A percentile compares a stretch with the other conserved stretches of the same genome.
phyloP scores from a whole-genome alignment of 2,888 invertebrate genomes.

The Taphrorychus bicolor region DNA sequence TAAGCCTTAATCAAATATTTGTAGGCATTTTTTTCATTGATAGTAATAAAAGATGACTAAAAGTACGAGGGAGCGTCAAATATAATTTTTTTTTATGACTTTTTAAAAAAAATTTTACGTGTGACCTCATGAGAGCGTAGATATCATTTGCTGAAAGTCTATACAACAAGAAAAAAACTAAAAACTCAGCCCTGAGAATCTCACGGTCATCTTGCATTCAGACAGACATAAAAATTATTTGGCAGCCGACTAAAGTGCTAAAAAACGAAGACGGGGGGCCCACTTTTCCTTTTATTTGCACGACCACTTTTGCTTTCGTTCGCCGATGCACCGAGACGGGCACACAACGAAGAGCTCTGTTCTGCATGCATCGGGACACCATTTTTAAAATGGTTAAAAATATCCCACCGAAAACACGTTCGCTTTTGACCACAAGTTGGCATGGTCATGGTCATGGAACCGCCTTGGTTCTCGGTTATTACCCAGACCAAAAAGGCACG shows the following conservation, averaged over 20 bases:
- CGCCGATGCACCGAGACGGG: constrained; percentile 19
- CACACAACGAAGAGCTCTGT: constrained; percentile 8
- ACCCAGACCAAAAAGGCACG: too few relatives aligned
- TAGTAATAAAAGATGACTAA: constrained; percentile 2
- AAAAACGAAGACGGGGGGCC: constrained; percentile 49
- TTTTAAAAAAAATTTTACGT: too few relatives aligned
- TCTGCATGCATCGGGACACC: constrained; percentile 5
- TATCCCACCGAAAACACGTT: constrained; percentile 21
- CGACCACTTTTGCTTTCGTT: constrained; percentile 38
- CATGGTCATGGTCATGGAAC: constrained; percentile 20
- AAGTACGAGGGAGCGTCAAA: background rate
- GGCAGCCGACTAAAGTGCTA: constrained; percentile 44
- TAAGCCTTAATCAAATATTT: constrained; percentile 27
- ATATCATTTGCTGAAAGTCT: too few relatives aligned
- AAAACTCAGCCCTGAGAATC: constrained; percentile 48
- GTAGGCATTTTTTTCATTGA: background rate
- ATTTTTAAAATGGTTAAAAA: constrained; percentile 22
- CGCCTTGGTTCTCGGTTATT: background rate
- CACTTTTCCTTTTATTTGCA: constrained; percentile 45
- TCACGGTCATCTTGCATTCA: constrained; percentile 55
- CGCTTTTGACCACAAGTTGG: constrained; percentile 14
- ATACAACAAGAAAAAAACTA: background rate
- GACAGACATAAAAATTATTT: constrained; percentile 54
- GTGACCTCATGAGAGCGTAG: too few relatives aligned
- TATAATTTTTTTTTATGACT: background rate